Percentiles rank a stretch among this genome's conserved stretches.
Conservation (phyloP, 2,113 vertebrate species). For the Brienomyrus longianalis region DNA sequence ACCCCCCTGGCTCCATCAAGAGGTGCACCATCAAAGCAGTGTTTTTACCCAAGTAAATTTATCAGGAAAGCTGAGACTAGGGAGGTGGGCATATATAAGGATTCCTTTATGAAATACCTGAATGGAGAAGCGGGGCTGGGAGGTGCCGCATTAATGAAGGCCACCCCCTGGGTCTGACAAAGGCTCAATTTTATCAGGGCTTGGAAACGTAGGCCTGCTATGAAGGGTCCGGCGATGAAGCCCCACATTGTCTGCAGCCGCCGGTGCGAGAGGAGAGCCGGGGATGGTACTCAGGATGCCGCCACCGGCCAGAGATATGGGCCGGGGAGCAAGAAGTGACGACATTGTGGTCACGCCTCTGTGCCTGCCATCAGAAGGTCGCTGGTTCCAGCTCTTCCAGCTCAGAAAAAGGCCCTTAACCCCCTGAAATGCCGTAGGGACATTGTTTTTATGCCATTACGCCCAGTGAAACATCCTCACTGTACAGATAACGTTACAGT, state of each 20-base stretch:
- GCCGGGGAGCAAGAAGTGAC: background rate
- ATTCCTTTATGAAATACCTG: constrained; percentile 25
- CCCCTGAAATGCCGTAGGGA: background rate
- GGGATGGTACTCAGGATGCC: background rate
- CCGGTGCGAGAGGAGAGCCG: background rate
- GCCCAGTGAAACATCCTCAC: background rate
- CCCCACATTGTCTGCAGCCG: constrained; percentile 43
- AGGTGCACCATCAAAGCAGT: background rate
- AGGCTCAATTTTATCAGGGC: constrained; percentile 14
- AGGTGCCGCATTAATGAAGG: background rate
- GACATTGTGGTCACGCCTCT: background rate
- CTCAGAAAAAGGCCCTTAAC: background rate
- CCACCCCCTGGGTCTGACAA: background rate
- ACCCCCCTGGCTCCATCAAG: background rate
- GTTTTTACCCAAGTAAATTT: background rate
- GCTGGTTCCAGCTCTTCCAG: background rate
- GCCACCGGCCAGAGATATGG: no score
- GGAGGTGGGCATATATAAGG: background rate
- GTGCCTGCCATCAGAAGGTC: background rate
- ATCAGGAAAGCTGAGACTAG: constrained; percentile 1
- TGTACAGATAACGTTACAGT: background rate
- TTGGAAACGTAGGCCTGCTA: constrained; percentile 6
- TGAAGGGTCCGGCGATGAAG: constrained; percentile 43
- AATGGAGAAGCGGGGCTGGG: background rate
- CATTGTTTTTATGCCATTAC: background rate